phyloP scores from a whole-genome alignment of 2,888 invertebrate species.

The Caenorhabditis sp. region DNA sequence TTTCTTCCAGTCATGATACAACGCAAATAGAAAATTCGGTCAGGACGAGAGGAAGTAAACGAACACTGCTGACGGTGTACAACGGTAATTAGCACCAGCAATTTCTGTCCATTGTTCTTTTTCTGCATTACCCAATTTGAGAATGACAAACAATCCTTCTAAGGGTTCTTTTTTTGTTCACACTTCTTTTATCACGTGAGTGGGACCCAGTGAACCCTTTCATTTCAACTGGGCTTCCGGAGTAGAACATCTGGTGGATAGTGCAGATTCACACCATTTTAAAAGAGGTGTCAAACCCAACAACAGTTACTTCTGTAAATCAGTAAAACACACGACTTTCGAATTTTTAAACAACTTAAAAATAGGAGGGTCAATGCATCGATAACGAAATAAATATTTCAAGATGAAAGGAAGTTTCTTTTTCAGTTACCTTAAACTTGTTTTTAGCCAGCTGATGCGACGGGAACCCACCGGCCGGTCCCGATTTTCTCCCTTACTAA shows the following conservation, averaged over 20 bases:
- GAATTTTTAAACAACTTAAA: too few relatives aligned
- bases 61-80: background rate
- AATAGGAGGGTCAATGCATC: too few relatives aligned
- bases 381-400: slow-evolving; percentile 3
- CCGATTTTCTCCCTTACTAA: background rate
- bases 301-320: too few relatives aligned
- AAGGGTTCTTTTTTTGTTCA: background rate
- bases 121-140: slow-evolving; percentile 7
- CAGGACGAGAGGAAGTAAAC: background rate
- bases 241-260: background rate
- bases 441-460: background rate
- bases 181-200: slow-evolving; percentile 39
- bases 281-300: too few relatives aligned
- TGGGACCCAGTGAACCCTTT: background rate
- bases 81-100: slow-evolving; percentile 27
- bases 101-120: slow-evolving; percentile 15
- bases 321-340: too few relatives aligned
- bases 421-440: slow-evolving; percentile 12
- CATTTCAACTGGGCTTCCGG: slow-evolving; percentile 20
- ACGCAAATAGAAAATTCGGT: slow-evolving; percentile 40
- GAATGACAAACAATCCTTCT: slow-evolving; percentile 13
- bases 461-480: background rate
- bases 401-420: slow-evolving; percentile 19
- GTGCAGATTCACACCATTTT: background rate
- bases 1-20: slow-evolving; percentile 33